Base-by-base conservation (phyloP, 2,888 invertebrate genomes). In the Atethmia centrago region DNA sequence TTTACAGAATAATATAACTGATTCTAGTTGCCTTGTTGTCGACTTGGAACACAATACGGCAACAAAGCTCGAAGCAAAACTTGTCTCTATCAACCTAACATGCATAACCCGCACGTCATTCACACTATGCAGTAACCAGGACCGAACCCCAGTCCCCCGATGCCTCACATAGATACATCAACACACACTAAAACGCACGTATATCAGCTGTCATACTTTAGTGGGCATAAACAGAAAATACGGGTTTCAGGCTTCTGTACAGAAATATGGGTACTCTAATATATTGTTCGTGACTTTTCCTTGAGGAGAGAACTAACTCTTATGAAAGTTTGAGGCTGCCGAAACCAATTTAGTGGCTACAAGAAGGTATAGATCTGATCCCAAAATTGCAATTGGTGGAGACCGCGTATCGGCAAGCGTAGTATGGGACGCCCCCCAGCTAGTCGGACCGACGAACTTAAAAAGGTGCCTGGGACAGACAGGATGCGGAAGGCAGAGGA, bases 121-220 rank as follows among this genome's bases (percentile, higher is more conserved):
- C 25, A 28, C 28, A 21, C 28, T 21, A 14, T 36, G n/a, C 63
- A 58, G n/a, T 55, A 56, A 31, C 45, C 19, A 31, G 31, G 8
- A 64, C 40, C 21, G 14, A 58, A 58, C 25, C 51, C 21, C 31
- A 47, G n/a, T 63, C 64, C 61, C 74, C 25, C 25, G 47, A 21
- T 51, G 31, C 40, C 49, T 47, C 70, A 61, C 65, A 55, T 58
- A 10, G 0, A 0, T 10, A 72, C 28, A 67, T 70, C 61, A 69
- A 68, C 71, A 66, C 36, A 25, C 40, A 63, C 68, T 56, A 55
- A 65, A 82, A 56, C 42, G 56, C 59, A 68, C 59, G 58, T 59
- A 63, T 51, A 73, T 72, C 66, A 59, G 49, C 49, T 71, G 75
- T 59, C 65, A 59, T 67, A 74, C 36, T 83, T 79, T 69, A 66